These are phyloP conservation scores for Hemitrygon akajei DNA, from an alignment of 2,797 vertebrate species.

Conservation along the genomic window DNA sequence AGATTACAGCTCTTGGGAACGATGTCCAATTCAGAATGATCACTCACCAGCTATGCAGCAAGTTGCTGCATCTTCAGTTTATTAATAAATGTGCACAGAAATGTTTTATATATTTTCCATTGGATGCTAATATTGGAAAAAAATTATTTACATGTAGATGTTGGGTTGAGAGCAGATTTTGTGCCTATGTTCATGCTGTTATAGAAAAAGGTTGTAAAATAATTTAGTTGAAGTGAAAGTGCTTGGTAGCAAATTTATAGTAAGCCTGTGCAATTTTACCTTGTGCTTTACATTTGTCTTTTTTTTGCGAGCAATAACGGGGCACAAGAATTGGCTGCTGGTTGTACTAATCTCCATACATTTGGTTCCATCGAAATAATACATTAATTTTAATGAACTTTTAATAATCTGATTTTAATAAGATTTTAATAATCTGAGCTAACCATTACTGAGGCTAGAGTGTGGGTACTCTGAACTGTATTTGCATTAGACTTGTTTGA, in stretches of 20 bases:
- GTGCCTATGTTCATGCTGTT: neutral
- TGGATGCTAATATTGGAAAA: neutral
- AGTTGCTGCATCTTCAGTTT: neutral
- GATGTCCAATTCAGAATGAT: neutral
- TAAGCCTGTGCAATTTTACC: neutral
- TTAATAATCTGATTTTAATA: no score
- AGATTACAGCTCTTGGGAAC: neutral
- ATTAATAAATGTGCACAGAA: neutral
- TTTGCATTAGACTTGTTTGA: no score
- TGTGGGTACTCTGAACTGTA: no score
- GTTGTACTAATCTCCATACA: no score
- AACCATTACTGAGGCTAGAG: no score
- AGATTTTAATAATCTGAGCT: no score
- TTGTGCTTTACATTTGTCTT: neutral
- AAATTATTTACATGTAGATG: neutral
- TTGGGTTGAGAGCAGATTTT: neutral
- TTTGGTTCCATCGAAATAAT: no score
- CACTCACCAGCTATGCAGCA: neutral
- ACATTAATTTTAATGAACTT: no score
- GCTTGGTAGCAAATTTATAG: neutral
- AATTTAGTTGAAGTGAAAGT: neutral
- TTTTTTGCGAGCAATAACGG: no score
- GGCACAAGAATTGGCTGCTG: no score
- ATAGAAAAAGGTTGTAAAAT: neutral
- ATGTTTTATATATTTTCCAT: neutral